Evolutionary conservation across 2,888 invertebrate species (phyloP).

Genomic region (Acanthosepion lycidas): DNA sequence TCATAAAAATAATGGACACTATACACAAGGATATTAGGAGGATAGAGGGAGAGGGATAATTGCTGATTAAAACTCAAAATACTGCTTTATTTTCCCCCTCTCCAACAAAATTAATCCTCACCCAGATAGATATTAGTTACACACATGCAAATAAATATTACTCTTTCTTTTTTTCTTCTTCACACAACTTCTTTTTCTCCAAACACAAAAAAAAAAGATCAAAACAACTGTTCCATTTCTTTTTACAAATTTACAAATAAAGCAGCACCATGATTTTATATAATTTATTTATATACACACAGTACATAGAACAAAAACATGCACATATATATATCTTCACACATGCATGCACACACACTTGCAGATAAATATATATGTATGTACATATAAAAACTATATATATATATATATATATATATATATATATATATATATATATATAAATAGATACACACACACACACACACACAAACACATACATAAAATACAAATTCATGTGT

Average conservation of each 20-base stretch:
- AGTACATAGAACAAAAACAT: not conserved
- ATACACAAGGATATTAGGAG: too few relatives aligned
- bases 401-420: too few relatives aligned
- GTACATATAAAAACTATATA: not conserved
- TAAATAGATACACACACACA: not conserved
- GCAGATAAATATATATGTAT: not conserved
- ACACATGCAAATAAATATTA: not conserved
- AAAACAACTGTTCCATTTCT: not conserved
- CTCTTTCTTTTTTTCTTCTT: not conserved
- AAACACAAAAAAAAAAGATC: not conserved
- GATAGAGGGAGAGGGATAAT: not conserved
- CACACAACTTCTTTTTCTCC: conserved; percentile 3
- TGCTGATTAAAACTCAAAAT: not conserved
- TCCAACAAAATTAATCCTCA: not conserved
- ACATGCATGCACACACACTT: not conserved
- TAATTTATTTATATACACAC: conserved; percentile 14
- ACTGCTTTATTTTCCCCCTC: not conserved
- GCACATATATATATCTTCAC: not conserved
- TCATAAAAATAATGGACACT: not conserved
- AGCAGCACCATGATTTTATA: not conserved
- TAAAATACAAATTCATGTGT: not conserved
- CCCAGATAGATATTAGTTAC: not conserved
- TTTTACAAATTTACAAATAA: conserved; percentile 12
- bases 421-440: not conserved
- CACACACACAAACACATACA: too few relatives aligned